Evolutionary conservation across 2,113 vertebrate genomes (phyloP).

Genomic region (Ictidomys tridecemlineatus): DNA sequence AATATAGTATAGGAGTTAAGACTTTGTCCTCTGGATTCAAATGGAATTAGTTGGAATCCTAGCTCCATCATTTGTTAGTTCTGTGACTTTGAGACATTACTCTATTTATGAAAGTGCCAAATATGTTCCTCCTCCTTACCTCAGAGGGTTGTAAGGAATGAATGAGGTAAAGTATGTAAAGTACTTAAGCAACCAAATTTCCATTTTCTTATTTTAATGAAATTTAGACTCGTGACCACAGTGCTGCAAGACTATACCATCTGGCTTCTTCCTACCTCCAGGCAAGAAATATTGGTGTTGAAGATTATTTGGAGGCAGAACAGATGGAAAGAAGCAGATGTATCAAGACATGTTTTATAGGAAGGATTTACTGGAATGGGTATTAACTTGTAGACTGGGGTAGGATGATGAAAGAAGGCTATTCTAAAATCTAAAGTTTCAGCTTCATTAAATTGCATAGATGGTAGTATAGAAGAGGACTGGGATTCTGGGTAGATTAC

Average conservation of each 20-base stretch:
- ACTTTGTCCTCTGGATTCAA: background rate
- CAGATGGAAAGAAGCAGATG: conserved; percentile 50
- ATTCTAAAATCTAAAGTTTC: conserved; percentile 1
- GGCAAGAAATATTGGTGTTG: conserved; percentile 18
- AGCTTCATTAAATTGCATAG: background rate
- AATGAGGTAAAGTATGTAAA: background rate
- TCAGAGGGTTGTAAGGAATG: background rate
- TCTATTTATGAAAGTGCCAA: background rate
- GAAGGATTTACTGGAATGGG: background rate
- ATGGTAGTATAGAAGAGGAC: background rate
- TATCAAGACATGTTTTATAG: background rate
- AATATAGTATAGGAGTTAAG: background rate
- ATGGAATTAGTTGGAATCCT: background rate
- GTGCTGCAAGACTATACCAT: background rate
- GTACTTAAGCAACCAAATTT: background rate
- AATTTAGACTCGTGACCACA: conserved; percentile 7
- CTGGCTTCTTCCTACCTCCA: background rate
- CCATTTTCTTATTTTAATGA: conserved; percentile 43
- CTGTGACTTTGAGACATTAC: background rate
- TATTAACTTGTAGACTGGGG: background rate
- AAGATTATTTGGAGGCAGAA: conserved; percentile 50
- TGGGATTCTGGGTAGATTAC: background rate
- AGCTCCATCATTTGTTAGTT: background rate
- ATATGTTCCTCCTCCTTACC: background rate
- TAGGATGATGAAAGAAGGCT: background rate